Evolutionary conservation across 2,888 invertebrate genomes (phyloP).

Genomic region (Caenorhabditis wallacei): DNA sequence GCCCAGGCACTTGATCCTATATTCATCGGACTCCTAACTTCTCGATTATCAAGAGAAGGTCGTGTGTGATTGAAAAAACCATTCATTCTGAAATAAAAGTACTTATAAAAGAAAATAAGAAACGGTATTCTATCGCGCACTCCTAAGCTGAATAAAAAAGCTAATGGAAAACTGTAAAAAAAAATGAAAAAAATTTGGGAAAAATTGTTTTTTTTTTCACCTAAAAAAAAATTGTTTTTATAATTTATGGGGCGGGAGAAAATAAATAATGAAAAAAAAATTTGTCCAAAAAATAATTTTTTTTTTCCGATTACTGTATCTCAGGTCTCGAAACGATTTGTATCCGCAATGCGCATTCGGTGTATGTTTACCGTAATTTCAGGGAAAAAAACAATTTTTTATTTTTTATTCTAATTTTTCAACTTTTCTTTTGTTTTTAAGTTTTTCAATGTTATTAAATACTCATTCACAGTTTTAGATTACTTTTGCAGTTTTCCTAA

Average conservation of each 20-base stretch:
- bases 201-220: conserved; percentile 5
- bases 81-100: conserved; percentile 51
- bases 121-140: too few relatives aligned
- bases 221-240: background rate
- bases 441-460: too few relatives aligned
- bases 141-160: too few relatives aligned
- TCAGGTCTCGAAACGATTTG: conserved; percentile 44
- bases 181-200: background rate
- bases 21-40: background rate
- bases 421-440: too few relatives aligned
- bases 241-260: background rate
- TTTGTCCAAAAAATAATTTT: background rate
- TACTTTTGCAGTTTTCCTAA: conserved; percentile 19
- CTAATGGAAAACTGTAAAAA: background rate
- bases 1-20: conserved; percentile 18
- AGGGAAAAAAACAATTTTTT: conserved; percentile 9
- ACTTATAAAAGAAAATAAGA: too few relatives aligned
- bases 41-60: background rate
- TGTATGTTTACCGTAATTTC: conserved; percentile 33
- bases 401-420: too few relatives aligned
- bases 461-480: too few relatives aligned
- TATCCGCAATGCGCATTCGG: background rate
- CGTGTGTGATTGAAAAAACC: conserved; percentile 14
- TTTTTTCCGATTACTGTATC: conserved; percentile 32
- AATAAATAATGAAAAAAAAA: background rate